phyloP scores from a whole-genome alignment of 2,888 invertebrate species.

The Petrolisthes cinctipes region DNA sequence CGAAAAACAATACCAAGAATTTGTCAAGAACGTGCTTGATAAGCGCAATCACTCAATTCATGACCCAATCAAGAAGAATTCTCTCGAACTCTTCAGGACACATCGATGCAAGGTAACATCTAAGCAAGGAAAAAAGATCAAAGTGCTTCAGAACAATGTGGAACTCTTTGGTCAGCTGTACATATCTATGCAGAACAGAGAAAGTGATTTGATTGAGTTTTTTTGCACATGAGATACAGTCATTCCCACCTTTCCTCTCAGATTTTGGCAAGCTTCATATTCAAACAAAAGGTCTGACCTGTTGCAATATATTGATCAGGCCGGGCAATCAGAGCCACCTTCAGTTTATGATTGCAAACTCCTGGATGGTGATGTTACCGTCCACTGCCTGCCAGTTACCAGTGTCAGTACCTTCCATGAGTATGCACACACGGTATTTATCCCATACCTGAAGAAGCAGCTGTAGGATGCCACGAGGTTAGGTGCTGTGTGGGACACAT shows the following conservation, averaged over 20 bases:
- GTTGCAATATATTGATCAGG: background rate
- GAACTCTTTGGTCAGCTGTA: conserved; percentile 25
- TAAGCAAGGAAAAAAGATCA: conserved; percentile 7
- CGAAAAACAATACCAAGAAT: conserved; percentile 25
- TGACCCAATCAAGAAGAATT: conserved; percentile 20
- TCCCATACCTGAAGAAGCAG: background rate
- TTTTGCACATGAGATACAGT: background rate
- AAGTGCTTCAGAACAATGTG: no score
- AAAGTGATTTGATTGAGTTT: background rate
- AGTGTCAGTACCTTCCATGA: conserved; percentile 23
- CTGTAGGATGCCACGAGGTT: no score
- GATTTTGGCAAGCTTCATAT: conserved; percentile 13
- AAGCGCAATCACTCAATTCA: conserved; percentile 20
- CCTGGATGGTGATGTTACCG: conserved; percentile 1
- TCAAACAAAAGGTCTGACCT: background rate
- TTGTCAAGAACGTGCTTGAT: conserved; percentile 19
- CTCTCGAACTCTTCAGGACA: background rate
- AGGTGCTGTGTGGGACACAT: background rate
- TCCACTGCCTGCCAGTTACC: conserved; percentile 8
- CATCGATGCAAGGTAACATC: conserved; percentile 11
- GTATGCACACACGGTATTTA: background rate
- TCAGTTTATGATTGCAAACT: background rate
- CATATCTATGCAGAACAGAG: conserved; percentile 11
- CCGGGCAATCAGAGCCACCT: background rate
- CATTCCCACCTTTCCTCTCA: background rate